phyloP scores from a whole-genome alignment of 2,888 invertebrate genomes.

The Leucophora obtusa region DNA sequence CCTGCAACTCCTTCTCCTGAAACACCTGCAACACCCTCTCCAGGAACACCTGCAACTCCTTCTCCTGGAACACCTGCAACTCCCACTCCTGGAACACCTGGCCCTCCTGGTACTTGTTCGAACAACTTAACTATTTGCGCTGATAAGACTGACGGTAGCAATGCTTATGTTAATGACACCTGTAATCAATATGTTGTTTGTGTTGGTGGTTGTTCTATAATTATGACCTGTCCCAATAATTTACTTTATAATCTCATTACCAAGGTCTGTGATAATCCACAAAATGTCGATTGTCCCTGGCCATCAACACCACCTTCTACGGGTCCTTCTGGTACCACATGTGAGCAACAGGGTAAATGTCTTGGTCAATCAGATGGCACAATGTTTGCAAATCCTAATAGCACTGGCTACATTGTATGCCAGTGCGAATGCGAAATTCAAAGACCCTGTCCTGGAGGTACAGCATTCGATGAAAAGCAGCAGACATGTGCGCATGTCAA shows the following conservation, averaged over 20 bases:
- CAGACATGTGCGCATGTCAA: conserved; percentile 56
- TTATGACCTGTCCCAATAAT: conserved; percentile 68
- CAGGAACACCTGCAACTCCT: neutral
- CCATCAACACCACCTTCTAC: conserved; percentile 65
- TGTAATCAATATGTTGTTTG: conserved; percentile 68
- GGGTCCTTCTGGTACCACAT: conserved; percentile 29
- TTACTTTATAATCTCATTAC: conserved; percentile 67
- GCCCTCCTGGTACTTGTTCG: neutral
- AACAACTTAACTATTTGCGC: conserved; percentile 37
- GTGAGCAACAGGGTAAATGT: conserved; percentile 36
- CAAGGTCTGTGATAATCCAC: conserved; percentile 67
- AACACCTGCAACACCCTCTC: neutral
- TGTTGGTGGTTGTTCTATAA: conserved; percentile 58
- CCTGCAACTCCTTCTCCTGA: neutral
- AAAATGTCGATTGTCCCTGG: conserved; percentile 68
- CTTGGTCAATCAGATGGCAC: conserved; percentile 43
- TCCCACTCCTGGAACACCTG: neutral
- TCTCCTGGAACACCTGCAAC: neutral
- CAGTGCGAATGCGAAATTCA: conserved; percentile 53
- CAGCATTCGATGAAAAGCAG: conserved; percentile 32
- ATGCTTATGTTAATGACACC: conserved; percentile 35
- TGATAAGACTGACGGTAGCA: conserved; percentile 27
- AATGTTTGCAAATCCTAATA: conserved; percentile 18
- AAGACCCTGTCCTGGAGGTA: conserved; percentile 30
- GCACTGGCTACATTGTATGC: conserved; percentile 53